Base-by-base conservation (phyloP, 1,140 invertebrate species). In the Cherax destructor region DNA sequence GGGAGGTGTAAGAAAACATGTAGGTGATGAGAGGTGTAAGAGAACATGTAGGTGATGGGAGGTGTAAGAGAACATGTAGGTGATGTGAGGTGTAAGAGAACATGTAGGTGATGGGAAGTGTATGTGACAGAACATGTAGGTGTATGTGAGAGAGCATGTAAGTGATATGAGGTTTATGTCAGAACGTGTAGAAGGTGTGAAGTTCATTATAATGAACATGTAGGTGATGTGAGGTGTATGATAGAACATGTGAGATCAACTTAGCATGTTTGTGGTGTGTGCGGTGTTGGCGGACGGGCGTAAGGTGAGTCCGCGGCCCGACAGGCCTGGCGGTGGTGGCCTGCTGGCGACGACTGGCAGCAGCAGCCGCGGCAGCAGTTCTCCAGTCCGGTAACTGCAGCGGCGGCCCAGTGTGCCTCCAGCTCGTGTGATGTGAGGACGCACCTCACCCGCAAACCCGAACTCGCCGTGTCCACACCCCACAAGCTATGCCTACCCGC, bases 401-500 rank as follows among this genome's bases (percentile, higher is more conserved):
- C 83, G 52, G 88, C 83, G 61, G 83, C 88, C 76, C 88, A 91
- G 88, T 91, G 88, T 91, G 88, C 88, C 88, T 91, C 83, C 83
- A 86, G 88, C 83, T 80, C 74, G 88, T 91, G 88, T 84, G 83
- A 84, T 56, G 88, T 84, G 83, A 85, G 88, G 88, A 91, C 88
- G 83, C 61, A 86, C 52, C 83, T 86, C 76, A 86, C 83, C 74
- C 74, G 76, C 83, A 91, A 65, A 85, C 50, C 83, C 59, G 74
- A 74, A 79, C 83, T 84, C 72, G 74, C 88, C 88, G 88, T 83
- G 74, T 91, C 83, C 88, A 88, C 88, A 91, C 88, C 88, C 88
- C 88, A 76, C 87, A 81, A 83, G 77, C 87, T 91, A 91, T 91
- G 88, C 88, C 83, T 91, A 91, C 65, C 83, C 83, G 61, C 88